Conservation (phyloP, 2,888 invertebrate species). For the Auanema freiburgensis region DNA sequence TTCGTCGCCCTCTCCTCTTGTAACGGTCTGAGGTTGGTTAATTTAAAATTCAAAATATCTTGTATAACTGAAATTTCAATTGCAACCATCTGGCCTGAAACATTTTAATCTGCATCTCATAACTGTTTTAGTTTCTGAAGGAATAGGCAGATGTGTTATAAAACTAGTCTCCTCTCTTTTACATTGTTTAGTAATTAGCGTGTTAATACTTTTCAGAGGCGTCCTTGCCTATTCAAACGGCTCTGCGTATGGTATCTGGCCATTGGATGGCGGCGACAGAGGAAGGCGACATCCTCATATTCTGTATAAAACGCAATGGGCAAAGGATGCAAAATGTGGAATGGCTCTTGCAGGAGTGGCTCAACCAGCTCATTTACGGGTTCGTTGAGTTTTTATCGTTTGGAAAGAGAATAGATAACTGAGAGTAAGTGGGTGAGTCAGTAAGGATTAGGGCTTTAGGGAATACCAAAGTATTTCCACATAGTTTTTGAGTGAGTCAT, state of each 20-base stretch:
- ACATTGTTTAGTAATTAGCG: too few species aligned
- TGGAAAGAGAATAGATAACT: neutral
- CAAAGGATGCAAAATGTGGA: conserved; percentile 49
- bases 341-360: conserved; percentile 13
- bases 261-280: conserved; percentile 92
- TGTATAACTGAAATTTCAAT: neutral
- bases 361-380: conserved; percentile 11
- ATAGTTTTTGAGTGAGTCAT: too few species aligned
- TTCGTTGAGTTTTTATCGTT: conserved; percentile 8
- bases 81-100: neutral
- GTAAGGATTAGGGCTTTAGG: neutral
- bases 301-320: conserved; percentile 53
- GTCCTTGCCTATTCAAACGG: conserved; percentile 97
- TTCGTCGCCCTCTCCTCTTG: conserved; percentile 96
- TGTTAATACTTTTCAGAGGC: conserved; percentile 41
- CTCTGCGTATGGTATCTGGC: conserved; percentile 95
- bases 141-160: too few species aligned
- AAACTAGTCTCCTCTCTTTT: too few species aligned
- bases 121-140: too few species aligned
- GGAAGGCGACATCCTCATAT: conserved; percentile 59
- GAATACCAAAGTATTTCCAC: too few species aligned
- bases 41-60: conserved; percentile 1
- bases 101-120: too few species aligned
- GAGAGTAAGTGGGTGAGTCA: neutral
- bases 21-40: conserved; percentile 79